Evolutionary conservation across 1,140 invertebrate genomes (phyloP).

Genomic region (Cyphomyrmex costatus): DNA sequence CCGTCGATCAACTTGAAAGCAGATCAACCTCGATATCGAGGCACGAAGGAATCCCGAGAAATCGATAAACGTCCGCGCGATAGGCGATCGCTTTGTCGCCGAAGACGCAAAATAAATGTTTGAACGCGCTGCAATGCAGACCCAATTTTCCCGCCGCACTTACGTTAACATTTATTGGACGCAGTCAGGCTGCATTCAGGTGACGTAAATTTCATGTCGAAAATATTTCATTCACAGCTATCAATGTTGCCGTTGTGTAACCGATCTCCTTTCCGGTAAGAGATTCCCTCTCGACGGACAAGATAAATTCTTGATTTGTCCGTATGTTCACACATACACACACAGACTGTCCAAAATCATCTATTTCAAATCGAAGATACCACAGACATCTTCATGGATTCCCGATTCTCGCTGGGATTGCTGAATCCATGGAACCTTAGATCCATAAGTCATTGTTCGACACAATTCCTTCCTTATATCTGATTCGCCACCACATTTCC

Average conservation of each 20-base stretch:
- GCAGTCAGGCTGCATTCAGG: neutral
- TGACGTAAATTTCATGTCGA: conserved; percentile 26
- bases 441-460: conserved; percentile 52
- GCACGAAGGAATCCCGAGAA: conserved; percentile 57
- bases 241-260: neutral
- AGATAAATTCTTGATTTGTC: conserved; percentile 44
- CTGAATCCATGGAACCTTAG: conserved; percentile 3
- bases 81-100: conserved; percentile 21
- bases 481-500: conserved; percentile 6
- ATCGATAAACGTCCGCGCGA: conserved; percentile 66
- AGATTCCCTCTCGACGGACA: neutral
- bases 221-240: conserved; percentile 24
- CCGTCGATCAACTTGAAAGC: conserved; percentile 54
- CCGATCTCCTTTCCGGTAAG: neutral
- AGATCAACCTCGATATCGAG: conserved; percentile 61
- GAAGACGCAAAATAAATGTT: conserved; percentile 66
- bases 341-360: conserved; percentile 4
- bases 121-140: conserved; percentile 17
- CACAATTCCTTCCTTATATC: conserved; percentile 16
- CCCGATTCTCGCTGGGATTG: conserved; percentile 8
- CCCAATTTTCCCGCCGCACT: conserved; percentile 34
- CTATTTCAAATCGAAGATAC: conserved; percentile 22
- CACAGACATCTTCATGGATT: conserved; percentile 45
- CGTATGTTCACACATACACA: too few species aligned
- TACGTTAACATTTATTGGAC: conserved; percentile 64